Evolutionary conservation across 2,113 vertebrate species (phyloP), one percentile per base, ranked within the genome.

Genomic region (Oncorhynchus keta): DNA sequence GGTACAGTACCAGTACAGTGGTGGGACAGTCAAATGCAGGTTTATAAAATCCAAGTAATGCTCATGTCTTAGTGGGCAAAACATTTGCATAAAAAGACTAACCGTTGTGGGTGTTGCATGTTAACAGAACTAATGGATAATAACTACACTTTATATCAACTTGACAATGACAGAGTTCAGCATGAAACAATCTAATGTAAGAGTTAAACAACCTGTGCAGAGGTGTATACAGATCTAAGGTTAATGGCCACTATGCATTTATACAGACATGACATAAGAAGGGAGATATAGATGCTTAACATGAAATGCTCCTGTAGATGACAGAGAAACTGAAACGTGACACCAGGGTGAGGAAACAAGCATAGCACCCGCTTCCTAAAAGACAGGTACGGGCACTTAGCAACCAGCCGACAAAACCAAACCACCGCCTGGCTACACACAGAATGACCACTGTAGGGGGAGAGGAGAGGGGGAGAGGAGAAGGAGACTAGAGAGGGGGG

Each of bases 231-330:
- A 85, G 80, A 68, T 77, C 26, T 22, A n/a, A 64, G 78, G 83
- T 89, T 86, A 89, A 89, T 88, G 87, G 79, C 73, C 82, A 80
- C 87, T 85, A 87, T 14, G 67, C 82, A 82, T 79, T 81, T 72
- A 45, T 11, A 78, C 79, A 81, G 72, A 83, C 81, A 77, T 83
- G 83, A 84, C 76, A 74, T 30, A 76, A 20, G 4, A 30, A 62
- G 26, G 9, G 14, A 66, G 13, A 24, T n/a, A 66, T 3, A 45
- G 39, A 30, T 30, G 12, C 12, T 66, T 4, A 28, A 66, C 22
- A 66, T 66, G 2, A 66, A 16, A 26, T 8, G 5, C n/a, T 22
- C 18, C 20, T 62, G 59, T 61, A 61, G 59, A 7, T 32, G 30
- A 32, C 30, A 32, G 30, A 32, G 30, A 32, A 32, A 32, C 30